Base-by-base conservation (phyloP, 1,140 invertebrate species). In the Bombus superbus region DNA sequence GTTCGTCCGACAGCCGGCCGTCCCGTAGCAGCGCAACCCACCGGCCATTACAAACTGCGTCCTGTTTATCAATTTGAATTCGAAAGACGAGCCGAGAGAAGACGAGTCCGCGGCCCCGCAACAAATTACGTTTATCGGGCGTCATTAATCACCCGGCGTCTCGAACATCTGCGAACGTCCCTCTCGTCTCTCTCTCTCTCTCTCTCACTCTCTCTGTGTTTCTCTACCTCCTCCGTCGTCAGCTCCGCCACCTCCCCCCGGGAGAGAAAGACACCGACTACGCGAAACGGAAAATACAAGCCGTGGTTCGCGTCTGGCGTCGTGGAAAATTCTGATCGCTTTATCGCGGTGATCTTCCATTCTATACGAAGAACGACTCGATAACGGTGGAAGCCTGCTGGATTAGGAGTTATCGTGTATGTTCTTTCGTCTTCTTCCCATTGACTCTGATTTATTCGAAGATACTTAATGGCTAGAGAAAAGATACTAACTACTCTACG, bases 11-110 rank as follows among this genome's bases (percentile, higher is more conserved):
- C 88, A 89, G 72, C 78, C 66, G 68, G 74, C 44, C 62, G 79
- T 83, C 62, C 44, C 87, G 57, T 82, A 47, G 57, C 77, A 59
- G 38, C 47, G 84, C 72, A 44, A 75, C 81, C 75, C 72, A 64
- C 76, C 74, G 81, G 75, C 84, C 85, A 86, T 90, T 91, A 89
- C 86, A 86, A 90, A 89, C 86, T 75, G 87, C 84, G 86, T 91
- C 89, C 91, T 91, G 89, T 91, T 91, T 92, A 91, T 92, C 90
- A 90, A 92, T 92, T 90, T 87, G 89, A 90, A 91, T 90, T 88
- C 82, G 88, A 92, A 91, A 89, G 89, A 92, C 87, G 88, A 83
- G 81, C 76, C 81, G 85, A 81, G 86, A 81, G 89, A 89, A 86
- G 83, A 87, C 83, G 86, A 90, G 89, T 86, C 83, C 84, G 88